Conservation (phyloP, 2,797 vertebrate species). For the Glossophaga mutica region DNA sequence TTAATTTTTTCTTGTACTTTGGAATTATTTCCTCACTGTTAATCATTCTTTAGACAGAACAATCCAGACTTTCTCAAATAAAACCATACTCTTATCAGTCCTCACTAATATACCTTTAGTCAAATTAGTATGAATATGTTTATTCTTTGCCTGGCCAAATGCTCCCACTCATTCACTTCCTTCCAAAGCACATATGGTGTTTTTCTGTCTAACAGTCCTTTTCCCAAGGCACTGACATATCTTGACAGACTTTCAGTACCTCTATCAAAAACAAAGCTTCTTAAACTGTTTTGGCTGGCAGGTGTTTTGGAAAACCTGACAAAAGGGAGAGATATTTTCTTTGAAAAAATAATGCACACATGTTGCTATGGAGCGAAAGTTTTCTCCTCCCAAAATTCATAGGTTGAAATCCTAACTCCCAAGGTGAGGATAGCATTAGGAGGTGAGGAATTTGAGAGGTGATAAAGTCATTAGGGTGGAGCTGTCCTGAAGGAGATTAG, state of each 20-base stretch:
- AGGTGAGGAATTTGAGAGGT: neutral
- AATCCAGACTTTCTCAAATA: neutral
- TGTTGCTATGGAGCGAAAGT: neutral
- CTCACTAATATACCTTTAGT: neutral
- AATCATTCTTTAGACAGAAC: neutral
- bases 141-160: neutral
- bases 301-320: neutral
- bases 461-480: neutral
- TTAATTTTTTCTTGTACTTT: neutral
- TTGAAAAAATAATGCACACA: neutral
- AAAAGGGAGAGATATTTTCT: neutral
- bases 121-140: neutral
- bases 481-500: neutral
- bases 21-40: neutral
- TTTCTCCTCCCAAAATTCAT: neutral
- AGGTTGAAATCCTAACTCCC: neutral
- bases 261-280: neutral
- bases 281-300: neutral
- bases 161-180: neutral
- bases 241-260: slow-evolving; percentile 11
- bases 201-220: slow-evolving; percentile 25
- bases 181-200: slow-evolving; percentile 32
- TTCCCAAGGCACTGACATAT: slow-evolving; percentile 44
- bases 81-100: neutral
- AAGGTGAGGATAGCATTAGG: neutral